A percentile compares a stretch with the other conserved stretches of the same genome.
Evolutionary conservation across 2,797 vertebrate genomes (phyloP).

Genomic region (Tachyglossus aculeatus): DNA sequence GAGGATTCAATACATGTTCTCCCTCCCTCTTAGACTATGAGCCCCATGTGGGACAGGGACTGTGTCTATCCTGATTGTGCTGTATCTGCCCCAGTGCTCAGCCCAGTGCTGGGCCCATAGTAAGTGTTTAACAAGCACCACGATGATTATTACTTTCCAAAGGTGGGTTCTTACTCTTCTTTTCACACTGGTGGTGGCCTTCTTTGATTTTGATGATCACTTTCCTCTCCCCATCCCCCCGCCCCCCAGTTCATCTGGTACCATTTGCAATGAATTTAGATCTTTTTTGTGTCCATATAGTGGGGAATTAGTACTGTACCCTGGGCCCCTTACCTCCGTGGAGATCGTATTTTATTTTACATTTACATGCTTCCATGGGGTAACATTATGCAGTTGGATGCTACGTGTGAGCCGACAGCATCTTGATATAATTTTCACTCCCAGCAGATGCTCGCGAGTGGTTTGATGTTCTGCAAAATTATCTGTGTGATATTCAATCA

Average conservation of each 20-base stretch:
- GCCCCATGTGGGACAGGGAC: too few relatives aligned
- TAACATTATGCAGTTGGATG: neutral
- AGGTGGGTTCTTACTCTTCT: rapidly evolving
- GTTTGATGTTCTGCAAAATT: slow-evolving; percentile 18
- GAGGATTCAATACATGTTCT: too few relatives aligned
- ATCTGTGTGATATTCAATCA: neutral
- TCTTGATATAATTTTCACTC: slow-evolving; percentile 5
- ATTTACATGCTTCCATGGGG: neutral
- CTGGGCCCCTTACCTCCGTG: neutral
- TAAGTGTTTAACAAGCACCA: too few relatives aligned
- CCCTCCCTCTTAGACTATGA: too few relatives aligned
- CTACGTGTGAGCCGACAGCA: neutral
- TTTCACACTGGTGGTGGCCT: neutral
- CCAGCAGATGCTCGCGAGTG: neutral
- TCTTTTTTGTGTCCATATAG: slow-evolving; percentile 4
- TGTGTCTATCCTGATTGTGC: too few relatives aligned
- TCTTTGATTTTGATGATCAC: neutral
- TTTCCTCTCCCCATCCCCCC: too few relatives aligned
- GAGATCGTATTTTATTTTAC: neutral
- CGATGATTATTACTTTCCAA: neutral
- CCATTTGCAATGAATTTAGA: neutral
- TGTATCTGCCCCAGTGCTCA: too few relatives aligned
- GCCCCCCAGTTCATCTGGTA: neutral
- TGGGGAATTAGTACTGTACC: neutral
- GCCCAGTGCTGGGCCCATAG: too few relatives aligned